Conservation (phyloP, 2,113 vertebrate genomes). For the Neolamprologus fasciatus region DNA sequence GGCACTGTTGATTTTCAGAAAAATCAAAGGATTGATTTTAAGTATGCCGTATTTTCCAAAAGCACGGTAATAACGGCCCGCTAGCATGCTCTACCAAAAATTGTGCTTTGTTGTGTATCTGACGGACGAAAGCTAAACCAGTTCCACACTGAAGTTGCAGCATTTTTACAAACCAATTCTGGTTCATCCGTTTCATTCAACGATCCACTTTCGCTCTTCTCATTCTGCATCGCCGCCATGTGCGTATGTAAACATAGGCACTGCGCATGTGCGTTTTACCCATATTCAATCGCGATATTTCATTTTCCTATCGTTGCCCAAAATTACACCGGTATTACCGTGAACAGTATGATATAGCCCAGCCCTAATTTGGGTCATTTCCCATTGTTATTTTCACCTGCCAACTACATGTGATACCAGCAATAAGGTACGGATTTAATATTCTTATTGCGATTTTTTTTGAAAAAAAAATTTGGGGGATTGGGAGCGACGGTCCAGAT, state of each 20-base stretch:
- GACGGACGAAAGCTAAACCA: too few species aligned
- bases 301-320: too few species aligned
- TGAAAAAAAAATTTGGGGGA: accelerated
- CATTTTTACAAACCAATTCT: too few species aligned
- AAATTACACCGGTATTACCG: too few species aligned
- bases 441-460: not conserved
- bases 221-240: accelerated
- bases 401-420: not conserved
- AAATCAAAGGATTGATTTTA: too few species aligned
- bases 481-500: not conserved
- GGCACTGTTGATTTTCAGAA: accelerated
- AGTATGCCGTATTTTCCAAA: too few species aligned
- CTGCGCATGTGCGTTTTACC: accelerated
- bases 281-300: accelerated
- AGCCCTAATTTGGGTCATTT: not conserved
- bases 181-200: accelerated
- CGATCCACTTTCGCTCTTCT: accelerated
- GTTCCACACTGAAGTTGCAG: too few species aligned
- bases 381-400: not conserved
- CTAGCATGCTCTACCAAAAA: accelerated
- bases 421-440: not conserved
- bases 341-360: too few species aligned
- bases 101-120: accelerated
- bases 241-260: accelerated
- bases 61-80: accelerated